phyloP scores from a whole-genome alignment of 2,797 vertebrate genomes.

The Jordanella pulchra region DNA sequence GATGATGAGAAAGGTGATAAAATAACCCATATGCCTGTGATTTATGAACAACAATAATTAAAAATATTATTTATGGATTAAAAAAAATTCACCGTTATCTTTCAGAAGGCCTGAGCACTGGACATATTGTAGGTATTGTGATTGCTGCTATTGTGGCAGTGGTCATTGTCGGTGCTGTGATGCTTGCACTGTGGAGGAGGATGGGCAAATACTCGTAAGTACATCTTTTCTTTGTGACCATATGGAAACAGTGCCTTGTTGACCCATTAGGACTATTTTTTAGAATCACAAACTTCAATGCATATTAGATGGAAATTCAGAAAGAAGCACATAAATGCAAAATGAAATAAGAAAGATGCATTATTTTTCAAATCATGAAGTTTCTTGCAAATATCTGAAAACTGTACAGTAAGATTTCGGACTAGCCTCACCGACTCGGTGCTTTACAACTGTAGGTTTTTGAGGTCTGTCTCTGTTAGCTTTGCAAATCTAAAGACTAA shows the following conservation, averaged over 20 bases:
- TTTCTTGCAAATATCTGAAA: background rate
- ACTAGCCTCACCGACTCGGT: background rate
- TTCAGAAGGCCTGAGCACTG: conserved; percentile 62
- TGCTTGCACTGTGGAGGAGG: conserved; percentile 73
- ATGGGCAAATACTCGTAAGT: conserved; percentile 87
- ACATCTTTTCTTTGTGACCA: background rate
- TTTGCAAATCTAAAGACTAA: background rate
- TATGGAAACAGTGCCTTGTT: background rate
- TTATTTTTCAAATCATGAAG: background rate
- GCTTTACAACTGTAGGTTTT: background rate
- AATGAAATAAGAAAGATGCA: background rate
- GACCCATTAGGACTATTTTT: background rate
- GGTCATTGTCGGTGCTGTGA: conserved; percentile 69
- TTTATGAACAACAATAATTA: background rate
- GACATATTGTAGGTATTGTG: conserved; percentile 78
- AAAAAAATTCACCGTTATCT: conserved; percentile 4
- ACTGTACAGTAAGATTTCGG: background rate
- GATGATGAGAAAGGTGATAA: background rate
- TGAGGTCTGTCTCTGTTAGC: background rate
- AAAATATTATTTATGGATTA: background rate
- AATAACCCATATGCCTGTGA: background rate
- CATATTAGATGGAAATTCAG: background rate
- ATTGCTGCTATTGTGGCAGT: conserved; percentile 75
- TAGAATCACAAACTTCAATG: background rate
- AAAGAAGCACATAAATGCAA: background rate